phyloP scores from a whole-genome alignment of 2,888 invertebrate species.

The Epinotia demarniana region DNA sequence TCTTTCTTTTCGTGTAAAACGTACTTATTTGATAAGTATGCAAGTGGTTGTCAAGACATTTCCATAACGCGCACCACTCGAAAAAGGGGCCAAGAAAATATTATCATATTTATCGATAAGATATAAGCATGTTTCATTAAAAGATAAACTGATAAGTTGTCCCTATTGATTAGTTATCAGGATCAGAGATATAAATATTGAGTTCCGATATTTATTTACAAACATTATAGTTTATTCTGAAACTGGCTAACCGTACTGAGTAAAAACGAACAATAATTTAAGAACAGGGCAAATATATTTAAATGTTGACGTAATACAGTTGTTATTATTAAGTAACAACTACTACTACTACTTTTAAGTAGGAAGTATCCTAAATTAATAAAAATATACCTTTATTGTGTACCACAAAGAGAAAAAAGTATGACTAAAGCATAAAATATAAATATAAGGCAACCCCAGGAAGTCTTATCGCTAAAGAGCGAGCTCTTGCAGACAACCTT shows the following conservation, averaged over 20 bases:
- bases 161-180: slow-evolving; percentile 32
- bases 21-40: background rate
- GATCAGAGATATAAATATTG: slow-evolving; percentile 19
- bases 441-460: too few relatives aligned
- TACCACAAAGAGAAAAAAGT: too few relatives aligned
- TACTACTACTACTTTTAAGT: too few relatives aligned
- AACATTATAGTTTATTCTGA: slow-evolving; percentile 13
- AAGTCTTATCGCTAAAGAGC: too few relatives aligned
- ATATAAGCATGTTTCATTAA: slow-evolving; percentile 22
- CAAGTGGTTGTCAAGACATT: background rate
- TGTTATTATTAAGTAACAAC: too few relatives aligned
- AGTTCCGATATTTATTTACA: slow-evolving; percentile 38
- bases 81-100: slow-evolving; percentile 53
- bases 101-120: slow-evolving; percentile 47
- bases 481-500: too few relatives aligned
- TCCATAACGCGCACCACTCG: slow-evolving; percentile 9
- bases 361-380: too few relatives aligned
- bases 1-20: background rate
- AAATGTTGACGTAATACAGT: too few relatives aligned
- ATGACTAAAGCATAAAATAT: too few relatives aligned
- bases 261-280: too few relatives aligned
- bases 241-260: background rate
- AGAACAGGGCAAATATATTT: too few relatives aligned
- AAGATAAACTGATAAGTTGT: slow-evolving; percentile 17
- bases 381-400: too few relatives aligned